phyloP scores from a whole-genome alignment of 2,797 vertebrate species.

The Vultur gryphus region DNA sequence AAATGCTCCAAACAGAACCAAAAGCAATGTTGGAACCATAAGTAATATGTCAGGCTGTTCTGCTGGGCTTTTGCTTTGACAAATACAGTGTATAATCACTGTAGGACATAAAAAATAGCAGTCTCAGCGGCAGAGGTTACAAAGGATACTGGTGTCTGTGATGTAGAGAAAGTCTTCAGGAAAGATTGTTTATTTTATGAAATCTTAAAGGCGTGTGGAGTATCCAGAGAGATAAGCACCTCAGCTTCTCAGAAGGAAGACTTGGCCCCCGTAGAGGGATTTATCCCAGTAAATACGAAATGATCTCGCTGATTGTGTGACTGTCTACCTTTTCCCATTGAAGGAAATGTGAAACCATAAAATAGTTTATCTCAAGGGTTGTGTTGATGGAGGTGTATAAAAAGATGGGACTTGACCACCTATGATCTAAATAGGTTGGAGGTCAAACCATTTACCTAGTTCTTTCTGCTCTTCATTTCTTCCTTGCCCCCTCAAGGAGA shows the following conservation, averaged over 20 bases:
- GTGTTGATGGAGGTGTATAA: background rate
- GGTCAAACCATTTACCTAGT: background rate
- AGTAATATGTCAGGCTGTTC: background rate
- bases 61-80: background rate
- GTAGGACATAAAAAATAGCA: background rate
- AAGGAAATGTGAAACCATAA: background rate
- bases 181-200: background rate
- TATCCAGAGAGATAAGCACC: background rate
- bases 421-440: background rate
- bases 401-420: background rate
- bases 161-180: background rate
- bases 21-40: fast-evolving
- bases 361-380: background rate
- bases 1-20: background rate
- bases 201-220: background rate
- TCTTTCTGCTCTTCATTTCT: background rate
- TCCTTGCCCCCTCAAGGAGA: background rate
- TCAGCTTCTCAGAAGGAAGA: background rate
- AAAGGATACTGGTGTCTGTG: background rate
- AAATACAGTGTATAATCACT: background rate
- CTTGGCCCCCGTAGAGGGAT: background rate
- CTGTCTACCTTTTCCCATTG: background rate
- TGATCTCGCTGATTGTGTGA: background rate
- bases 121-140: background rate
- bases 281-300: background rate